These are phyloP conservation scores for Shinisaurus crocodilurus DNA, from an alignment of 2,113 vertebrate genomes.

Conservation along the genomic window DNA sequence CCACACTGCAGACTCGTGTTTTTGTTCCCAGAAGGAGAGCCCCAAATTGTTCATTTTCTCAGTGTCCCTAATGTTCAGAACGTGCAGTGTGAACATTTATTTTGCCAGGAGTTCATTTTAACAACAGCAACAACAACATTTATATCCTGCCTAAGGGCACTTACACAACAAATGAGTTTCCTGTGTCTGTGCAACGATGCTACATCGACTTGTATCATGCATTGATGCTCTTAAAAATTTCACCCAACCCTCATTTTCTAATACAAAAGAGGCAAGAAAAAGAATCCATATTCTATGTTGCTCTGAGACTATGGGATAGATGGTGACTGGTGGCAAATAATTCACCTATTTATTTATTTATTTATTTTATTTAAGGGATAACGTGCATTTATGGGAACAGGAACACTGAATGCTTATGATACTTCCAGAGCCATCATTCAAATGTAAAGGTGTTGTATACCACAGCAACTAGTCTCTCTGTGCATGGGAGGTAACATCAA, in stretches of 20 bases:
- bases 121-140: too few relatives aligned
- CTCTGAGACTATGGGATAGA: not conserved
- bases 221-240: not conserved
- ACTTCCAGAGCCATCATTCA: not conserved
- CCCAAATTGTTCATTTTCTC: not conserved
- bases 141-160: not conserved
- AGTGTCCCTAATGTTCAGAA: not conserved
- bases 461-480: not conserved
- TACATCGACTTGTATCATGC: not conserved
- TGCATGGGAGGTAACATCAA: not conserved
- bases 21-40: not conserved
- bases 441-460: not conserved
- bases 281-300: too few relatives aligned
- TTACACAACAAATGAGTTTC: not conserved
- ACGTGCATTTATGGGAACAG: not conserved
- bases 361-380: too few relatives aligned
- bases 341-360: not conserved
- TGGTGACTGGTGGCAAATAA: not conserved
- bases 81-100: too few relatives aligned
- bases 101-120: too few relatives aligned
- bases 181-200: not conserved
- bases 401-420: not conserved
- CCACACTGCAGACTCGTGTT: not conserved
- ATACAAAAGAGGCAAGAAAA: not conserved
- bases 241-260: not conserved